Evolutionary conservation across 2,888 invertebrate genomes (phyloP), one percentile per base, ranked within the genome.

Genomic region (Taphrorychus bicolor): DNA sequence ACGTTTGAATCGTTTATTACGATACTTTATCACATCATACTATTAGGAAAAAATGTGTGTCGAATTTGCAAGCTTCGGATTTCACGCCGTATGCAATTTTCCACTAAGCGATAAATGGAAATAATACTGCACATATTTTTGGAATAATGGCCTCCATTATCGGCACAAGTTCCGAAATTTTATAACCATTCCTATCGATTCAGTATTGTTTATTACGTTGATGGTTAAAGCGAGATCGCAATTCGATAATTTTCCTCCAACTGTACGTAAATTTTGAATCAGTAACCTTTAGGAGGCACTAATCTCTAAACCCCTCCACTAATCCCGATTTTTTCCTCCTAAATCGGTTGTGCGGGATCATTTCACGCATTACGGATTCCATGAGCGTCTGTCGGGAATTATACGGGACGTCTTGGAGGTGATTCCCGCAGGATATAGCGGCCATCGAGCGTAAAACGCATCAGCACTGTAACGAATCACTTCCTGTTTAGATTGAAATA

Each of bases 361-460:
- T 32, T 59, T 51, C 19, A 19, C 51, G 54, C 24, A 62, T 62
- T 54, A 60, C 23, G 23, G 52, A 62, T 62, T 62, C 61, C 23
- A 42, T 45, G 45, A 48, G 18, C 61, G 54, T 23, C 54, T 54
- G 16, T 17, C 16, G 54, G 5, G 41, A 51, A 62, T 62, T 61
- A 54, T 54, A 14, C 23, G 42, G 53, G 52, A 51, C 21, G 54
- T 54, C 45, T 54, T 45, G 42, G 21, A 22, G 48, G 24, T 22
- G 52, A 62, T 5, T 41, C 21, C 54, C 45, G 48, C 42, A 23
- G 60, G 61, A 23, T n/a, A 54, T 62, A 48, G 17, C 19, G 49
- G 16, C 18, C 49, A 11, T 49, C 14, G 45, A 17, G 14, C 45
- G 45, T 45, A 11, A 32, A 32, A 32, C 32, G 32, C 32, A 32